Evolutionary conservation across 2,888 invertebrate genomes (phyloP).

Genomic region (Eugnorisma glareosa): DNA sequence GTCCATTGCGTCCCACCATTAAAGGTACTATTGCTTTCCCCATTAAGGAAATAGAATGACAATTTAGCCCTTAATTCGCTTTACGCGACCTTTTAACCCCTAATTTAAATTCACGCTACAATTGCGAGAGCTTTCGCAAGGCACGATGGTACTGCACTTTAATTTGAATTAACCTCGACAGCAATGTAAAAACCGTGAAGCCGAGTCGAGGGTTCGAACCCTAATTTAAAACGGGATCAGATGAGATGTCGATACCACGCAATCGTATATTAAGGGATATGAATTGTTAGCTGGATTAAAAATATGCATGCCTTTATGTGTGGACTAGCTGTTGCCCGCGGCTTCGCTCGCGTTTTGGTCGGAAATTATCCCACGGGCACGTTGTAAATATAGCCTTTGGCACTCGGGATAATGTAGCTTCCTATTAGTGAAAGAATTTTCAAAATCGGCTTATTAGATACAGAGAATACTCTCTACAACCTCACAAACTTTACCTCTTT

Average conservation of each 20-base stretch:
- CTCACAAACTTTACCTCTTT: too few relatives aligned
- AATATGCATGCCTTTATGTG: conserved; percentile 22
- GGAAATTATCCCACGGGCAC: too few relatives aligned
- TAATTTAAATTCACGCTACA: conserved; percentile 64
- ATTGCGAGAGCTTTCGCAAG: conserved; percentile 50
- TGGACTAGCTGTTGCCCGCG: too few relatives aligned
- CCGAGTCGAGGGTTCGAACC: conserved; percentile 41
- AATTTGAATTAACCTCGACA: conserved; percentile 64
- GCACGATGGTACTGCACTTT: conserved; percentile 60
- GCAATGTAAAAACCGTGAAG: conserved; percentile 57
- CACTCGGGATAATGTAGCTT: too few relatives aligned
- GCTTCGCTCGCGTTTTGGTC: too few relatives aligned
- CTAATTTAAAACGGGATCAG: conserved; percentile 62
- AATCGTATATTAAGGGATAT: conserved; percentile 30
- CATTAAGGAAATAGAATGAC: conserved; percentile 53
- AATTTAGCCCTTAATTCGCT: conserved; percentile 50
- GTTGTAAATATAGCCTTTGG: too few relatives aligned
- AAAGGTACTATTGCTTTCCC: conserved; percentile 36
- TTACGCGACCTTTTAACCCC: conserved; percentile 53
- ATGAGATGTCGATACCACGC: conserved; percentile 59
- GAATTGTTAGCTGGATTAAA: conserved; percentile 28
- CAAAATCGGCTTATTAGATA: too few relatives aligned
- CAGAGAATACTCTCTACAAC: too few relatives aligned
- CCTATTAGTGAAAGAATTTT: too few relatives aligned
- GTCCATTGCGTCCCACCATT: conserved; percentile 35